These are phyloP conservation scores for Sycophila texana DNA, from an alignment of 2,888 invertebrate species.

Conservation along the genomic window DNA sequence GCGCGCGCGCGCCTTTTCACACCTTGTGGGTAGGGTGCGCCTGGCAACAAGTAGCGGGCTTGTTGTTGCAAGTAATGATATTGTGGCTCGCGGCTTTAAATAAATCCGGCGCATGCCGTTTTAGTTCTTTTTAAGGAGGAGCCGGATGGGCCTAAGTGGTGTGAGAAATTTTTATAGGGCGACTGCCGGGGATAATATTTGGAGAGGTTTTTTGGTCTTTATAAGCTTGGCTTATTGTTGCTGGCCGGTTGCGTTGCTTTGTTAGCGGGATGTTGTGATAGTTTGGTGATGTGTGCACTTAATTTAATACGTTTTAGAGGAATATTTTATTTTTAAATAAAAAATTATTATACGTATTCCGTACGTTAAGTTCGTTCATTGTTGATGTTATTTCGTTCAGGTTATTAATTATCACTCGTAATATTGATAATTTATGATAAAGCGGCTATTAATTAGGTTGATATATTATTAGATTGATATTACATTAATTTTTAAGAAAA, in stretches of 20 bases:
- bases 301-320: background rate
- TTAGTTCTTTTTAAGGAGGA: background rate
- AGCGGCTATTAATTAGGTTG: too few relatives aligned
- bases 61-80: constrained; percentile 47
- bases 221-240: background rate
- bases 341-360: too few relatives aligned
- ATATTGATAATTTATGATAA: too few relatives aligned
- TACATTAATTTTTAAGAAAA: background rate
- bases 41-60: constrained; percentile 46
- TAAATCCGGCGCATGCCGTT: constrained; percentile 16
- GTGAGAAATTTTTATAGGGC: constrained; percentile 42
- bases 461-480: too few relatives aligned
- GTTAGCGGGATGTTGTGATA: background rate
- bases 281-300: background rate
- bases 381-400: too few relatives aligned
- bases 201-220: constrained; percentile 1
- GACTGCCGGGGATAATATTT: constrained; percentile 25
- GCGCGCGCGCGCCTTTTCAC: constrained; percentile 57
- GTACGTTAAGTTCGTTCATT: too few relatives aligned
- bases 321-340: background rate
- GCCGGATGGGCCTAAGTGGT: background rate
- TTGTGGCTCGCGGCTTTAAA: constrained; percentile 55
- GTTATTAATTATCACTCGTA: too few relatives aligned
- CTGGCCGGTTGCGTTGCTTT: background rate
- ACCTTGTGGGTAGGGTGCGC: constrained; percentile 7